phyloP scores from a whole-genome alignment of 2,797 vertebrate genomes.

The Odontamblyopus lacepedii region DNA sequence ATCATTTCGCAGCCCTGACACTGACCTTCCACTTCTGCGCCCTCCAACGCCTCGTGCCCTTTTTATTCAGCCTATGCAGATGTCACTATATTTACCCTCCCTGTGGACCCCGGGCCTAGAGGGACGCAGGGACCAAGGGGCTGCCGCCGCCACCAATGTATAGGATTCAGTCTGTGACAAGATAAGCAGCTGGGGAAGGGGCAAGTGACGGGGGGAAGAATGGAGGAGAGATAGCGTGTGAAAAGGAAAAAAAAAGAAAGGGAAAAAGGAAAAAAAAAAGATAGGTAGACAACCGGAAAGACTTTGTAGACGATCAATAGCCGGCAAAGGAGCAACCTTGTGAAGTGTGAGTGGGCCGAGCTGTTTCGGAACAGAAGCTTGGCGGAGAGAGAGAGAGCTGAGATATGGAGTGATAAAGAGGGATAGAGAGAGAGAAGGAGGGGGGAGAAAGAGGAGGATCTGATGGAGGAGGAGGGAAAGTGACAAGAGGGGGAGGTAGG shows the following conservation, averaged over 20 bases:
- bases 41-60: conserved; percentile 16
- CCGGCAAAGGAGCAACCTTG: conserved; percentile 69
- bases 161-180: conserved; percentile 42
- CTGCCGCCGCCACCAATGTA: conserved; percentile 24
- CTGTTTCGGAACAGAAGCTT: conserved; percentile 61
- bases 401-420: conserved; percentile 29
- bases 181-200: conserved; percentile 62
- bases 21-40: conserved; percentile 52
- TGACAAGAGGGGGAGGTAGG: conserved; percentile 22
- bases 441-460: too few species aligned
- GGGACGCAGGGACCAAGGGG: conserved; percentile 39
- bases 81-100: conserved; percentile 60
- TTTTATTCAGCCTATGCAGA: conserved; percentile 29
- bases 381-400: conserved; percentile 22
- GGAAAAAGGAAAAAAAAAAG: conserved; percentile 11
- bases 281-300: conserved; percentile 51
- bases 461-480: conserved; percentile 24
- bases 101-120: conserved; percentile 37
- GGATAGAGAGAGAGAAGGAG: conserved; percentile 29
- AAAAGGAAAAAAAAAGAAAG: conserved; percentile 18
- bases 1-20: conserved; percentile 15
- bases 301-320: conserved; percentile 55
- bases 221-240: conserved; percentile 44
- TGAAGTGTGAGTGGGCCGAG: conserved; percentile 75
- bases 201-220: conserved; percentile 58